phyloP scores from a whole-genome alignment of 2,113 vertebrate species.

The Ophthalmolycus amberensis region DNA sequence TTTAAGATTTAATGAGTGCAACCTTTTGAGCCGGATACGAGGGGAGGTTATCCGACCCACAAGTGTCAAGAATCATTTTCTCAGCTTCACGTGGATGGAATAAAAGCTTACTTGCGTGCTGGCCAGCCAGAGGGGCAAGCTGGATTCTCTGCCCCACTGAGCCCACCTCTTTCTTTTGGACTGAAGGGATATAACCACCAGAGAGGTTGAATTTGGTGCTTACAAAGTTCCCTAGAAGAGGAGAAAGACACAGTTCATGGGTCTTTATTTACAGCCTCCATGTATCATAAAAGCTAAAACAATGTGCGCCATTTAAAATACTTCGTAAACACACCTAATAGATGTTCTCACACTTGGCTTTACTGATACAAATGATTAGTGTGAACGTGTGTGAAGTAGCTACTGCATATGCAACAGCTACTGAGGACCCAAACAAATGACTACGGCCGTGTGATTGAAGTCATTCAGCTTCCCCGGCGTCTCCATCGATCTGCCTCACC shows the following conservation, averaged over 20 bases:
- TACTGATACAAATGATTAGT: neutral
- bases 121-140: slow-evolving; percentile 85
- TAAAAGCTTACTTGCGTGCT: slow-evolving; percentile 84
- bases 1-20: neutral
- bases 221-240: slow-evolving; percentile 86
- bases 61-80: neutral
- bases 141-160: slow-evolving; percentile 95
- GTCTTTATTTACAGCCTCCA: neutral
- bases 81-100: neutral
- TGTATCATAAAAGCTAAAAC: neutral
- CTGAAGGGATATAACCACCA: slow-evolving; percentile 87
- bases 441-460: slow-evolving; percentile 38
- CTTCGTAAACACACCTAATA: slow-evolving; percentile 11
- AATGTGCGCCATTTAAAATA: slow-evolving; percentile 11
- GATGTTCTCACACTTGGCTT: slow-evolving; percentile 8
- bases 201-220: slow-evolving; percentile 86
- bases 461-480: slow-evolving; percentile 39
- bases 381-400: neutral
- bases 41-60: neutral
- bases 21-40: neutral
- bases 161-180: slow-evolving; percentile 95
- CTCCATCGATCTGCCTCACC: slow-evolving; percentile 30
- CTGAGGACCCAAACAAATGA: slow-evolving; percentile 23
- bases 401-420: slow-evolving; percentile 41
- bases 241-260: slow-evolving; percentile 11